Evolutionary conservation across 2,888 invertebrate species (phyloP).

Genomic region (Diadromus collaris): DNA sequence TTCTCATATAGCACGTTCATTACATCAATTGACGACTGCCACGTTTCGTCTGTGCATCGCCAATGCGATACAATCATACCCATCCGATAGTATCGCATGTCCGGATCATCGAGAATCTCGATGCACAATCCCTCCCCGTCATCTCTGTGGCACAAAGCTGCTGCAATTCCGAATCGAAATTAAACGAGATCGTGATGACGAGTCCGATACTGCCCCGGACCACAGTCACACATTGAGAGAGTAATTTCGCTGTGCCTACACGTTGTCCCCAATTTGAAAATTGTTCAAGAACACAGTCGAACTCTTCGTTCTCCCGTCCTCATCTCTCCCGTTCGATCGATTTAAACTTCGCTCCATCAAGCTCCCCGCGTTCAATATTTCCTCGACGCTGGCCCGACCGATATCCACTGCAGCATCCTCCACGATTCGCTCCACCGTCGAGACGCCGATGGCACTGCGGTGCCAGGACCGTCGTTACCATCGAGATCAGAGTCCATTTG

Average conservation of each 20-base stretch:
- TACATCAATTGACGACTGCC: neutral
- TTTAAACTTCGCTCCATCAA: constrained; percentile 5
- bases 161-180: neutral
- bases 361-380: constrained; percentile 13
- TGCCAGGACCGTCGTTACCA: constrained; percentile 9
- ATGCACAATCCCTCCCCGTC: neutral
- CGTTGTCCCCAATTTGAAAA: constrained; percentile 1
- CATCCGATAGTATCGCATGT: neutral
- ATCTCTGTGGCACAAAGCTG: neutral
- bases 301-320: constrained; percentile 7
- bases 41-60: neutral
- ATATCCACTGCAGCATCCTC: constrained; percentile 15
- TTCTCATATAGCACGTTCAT: neutral
- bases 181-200: constrained; percentile 4
- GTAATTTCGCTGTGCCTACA: constrained; percentile 16
- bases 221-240: neutral
- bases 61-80: neutral
- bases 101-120: neutral
- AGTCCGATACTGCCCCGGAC: neutral
- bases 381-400: neutral
- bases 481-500: constrained; percentile 45
- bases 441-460: neutral
- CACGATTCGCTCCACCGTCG: neutral
- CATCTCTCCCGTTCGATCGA: constrained; percentile 1
- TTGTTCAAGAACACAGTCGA: constrained; percentile 6